phyloP scores from a whole-genome alignment of 37 sponge, comb jelly and placozoan species.

The Bolinopsis microptera region DNA sequence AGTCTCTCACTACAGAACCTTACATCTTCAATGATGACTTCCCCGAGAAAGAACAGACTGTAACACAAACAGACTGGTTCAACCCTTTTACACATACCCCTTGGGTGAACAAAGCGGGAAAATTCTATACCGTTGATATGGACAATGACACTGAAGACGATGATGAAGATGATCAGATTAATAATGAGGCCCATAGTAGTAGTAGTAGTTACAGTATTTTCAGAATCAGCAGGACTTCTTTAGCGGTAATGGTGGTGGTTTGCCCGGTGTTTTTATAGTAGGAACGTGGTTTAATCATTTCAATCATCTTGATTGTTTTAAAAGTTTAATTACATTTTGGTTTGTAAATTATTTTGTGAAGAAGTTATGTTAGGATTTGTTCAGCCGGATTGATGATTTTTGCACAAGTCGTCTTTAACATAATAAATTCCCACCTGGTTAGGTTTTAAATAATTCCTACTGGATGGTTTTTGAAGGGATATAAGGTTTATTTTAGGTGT shows the following conservation, averaged over 20 bases:
- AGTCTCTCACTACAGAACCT: not conserved
- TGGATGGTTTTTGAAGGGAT: too few species aligned
- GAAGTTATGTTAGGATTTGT: not conserved
- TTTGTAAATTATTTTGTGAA: not conserved
- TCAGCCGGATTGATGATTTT: not conserved
- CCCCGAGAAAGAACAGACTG: constrained; percentile 8
- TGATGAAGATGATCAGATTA: constrained; percentile 10
- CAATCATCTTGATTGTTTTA: not conserved
- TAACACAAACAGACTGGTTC: constrained; percentile 47
- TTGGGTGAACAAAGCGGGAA: not conserved
- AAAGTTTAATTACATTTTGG: not conserved
- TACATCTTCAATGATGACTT: constrained; percentile 19
- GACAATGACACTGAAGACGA: constrained; percentile 8
- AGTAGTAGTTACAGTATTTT: not conserved
- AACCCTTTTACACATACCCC: constrained; percentile 56
- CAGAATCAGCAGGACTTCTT: not conserved
- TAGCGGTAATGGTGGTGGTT: not conserved
- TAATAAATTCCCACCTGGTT: too few species aligned
- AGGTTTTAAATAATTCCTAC: too few species aligned
- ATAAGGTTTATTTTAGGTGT: too few species aligned
- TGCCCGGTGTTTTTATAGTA: not conserved
- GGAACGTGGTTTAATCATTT: not conserved
- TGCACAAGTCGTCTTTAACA: not conserved
- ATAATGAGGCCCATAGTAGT: not conserved
- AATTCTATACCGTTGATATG: not conserved